These are phyloP conservation scores for Mus musculus DNA, from an alignment of 2,113 vertebrate species.

Conservation along the genomic window GRCm39 chr2:92981501-92982000, in stretches of 20 bases:
- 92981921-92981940: neutral
- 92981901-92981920: neutral
- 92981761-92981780: neutral
- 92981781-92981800: neutral
- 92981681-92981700: neutral
- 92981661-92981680: neutral
- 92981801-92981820: neutral
- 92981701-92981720: neutral
- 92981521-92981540: rapidly evolving
- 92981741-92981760: neutral
- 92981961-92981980: neutral
- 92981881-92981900: no score
- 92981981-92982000: rapidly evolving
- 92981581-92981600: neutral
- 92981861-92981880: neutral
- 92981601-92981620: neutral
- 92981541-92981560: neutral
- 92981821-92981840: neutral
- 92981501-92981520: neutral
- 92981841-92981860: neutral
- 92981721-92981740: neutral
- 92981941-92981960: rapidly evolving
- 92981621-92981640: neutral
- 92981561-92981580: neutral
- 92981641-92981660: neutral